These are phyloP conservation scores for Glyphotaelius pellucidus DNA, from an alignment of 2,888 invertebrate genomes.

Conservation along the genomic window DNA sequence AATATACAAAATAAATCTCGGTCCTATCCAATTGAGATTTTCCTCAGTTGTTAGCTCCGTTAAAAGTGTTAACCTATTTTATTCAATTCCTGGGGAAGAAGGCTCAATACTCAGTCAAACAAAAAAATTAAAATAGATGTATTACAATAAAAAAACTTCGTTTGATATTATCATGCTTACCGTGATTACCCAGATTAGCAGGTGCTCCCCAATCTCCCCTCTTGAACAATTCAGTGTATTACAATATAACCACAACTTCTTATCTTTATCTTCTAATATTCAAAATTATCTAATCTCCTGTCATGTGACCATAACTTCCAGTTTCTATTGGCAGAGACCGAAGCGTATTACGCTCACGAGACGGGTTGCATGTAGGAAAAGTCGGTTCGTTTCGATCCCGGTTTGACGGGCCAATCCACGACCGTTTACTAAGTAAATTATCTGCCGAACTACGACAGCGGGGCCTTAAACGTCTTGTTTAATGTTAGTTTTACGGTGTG, in stretches of 20 bases:
- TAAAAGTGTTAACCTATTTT: too few relatives aligned
- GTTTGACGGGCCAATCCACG: neutral
- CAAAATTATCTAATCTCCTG: neutral
- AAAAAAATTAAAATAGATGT: too few relatives aligned
- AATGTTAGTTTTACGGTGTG: slow-evolving; percentile 27
- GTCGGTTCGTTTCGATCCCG: neutral
- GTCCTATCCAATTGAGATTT: too few relatives aligned
- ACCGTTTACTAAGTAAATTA: slow-evolving; percentile 25
- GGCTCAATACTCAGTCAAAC: too few relatives aligned
- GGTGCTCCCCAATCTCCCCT: neutral
- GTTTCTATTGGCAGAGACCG: slow-evolving; percentile 17
- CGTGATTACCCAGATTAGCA: neutral
- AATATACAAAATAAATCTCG: too few relatives aligned
- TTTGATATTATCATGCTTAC: too few relatives aligned
- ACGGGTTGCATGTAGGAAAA: slow-evolving; percentile 6
- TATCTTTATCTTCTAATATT: neutral
- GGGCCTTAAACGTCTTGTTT: slow-evolving; percentile 14
- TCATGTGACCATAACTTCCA: slow-evolving; percentile 37
- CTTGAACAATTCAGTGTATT: neutral
- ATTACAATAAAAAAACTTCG: too few relatives aligned
- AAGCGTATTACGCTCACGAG: slow-evolving; percentile 14
- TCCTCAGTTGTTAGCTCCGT: too few relatives aligned
- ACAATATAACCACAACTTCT: neutral
- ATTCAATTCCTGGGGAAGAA: too few relatives aligned
- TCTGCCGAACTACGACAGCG: neutral